phyloP scores from a whole-genome alignment of 1,140 invertebrate species.

The Mylabris phalerata region DNA sequence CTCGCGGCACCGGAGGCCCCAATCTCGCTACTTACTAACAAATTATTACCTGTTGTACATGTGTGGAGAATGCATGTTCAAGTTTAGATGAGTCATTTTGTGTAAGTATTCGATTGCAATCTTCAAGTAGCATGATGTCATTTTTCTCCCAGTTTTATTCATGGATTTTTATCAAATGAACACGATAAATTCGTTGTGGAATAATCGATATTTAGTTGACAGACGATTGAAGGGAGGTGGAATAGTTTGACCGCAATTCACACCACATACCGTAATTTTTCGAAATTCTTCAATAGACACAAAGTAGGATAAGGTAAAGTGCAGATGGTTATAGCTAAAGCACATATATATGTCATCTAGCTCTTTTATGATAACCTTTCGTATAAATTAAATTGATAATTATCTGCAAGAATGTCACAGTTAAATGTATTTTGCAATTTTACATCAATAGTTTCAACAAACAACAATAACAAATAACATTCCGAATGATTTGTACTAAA shows the following conservation, averaged over 20 bases:
- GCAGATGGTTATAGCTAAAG: neutral
- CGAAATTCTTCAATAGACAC: neutral
- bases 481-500: too few species aligned
- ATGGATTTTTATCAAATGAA: conserved; percentile 3
- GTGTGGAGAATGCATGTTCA: neutral
- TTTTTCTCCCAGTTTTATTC: conserved; percentile 2
- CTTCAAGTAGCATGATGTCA: conserved; percentile 13
- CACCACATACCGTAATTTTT: neutral
- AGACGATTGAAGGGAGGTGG: too few species aligned
- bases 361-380: too few species aligned
- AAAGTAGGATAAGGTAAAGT: neutral
- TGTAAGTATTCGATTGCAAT: conserved; percentile 15
- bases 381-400: too few species aligned
- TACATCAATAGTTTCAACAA: too few species aligned
- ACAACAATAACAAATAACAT: too few species aligned
- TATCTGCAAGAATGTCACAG: too few species aligned
- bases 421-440: too few species aligned
- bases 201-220: neutral
- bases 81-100: conserved; percentile 6
- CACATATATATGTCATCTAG: neutral
- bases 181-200: neutral
- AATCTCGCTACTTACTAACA: neutral
- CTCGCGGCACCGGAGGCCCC: conserved; percentile 8
- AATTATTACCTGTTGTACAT: too few species aligned
- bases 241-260: neutral